Evolutionary conservation across 2,797 vertebrate species (phyloP).

Genomic region (Brachyalestes nurse): DNA sequence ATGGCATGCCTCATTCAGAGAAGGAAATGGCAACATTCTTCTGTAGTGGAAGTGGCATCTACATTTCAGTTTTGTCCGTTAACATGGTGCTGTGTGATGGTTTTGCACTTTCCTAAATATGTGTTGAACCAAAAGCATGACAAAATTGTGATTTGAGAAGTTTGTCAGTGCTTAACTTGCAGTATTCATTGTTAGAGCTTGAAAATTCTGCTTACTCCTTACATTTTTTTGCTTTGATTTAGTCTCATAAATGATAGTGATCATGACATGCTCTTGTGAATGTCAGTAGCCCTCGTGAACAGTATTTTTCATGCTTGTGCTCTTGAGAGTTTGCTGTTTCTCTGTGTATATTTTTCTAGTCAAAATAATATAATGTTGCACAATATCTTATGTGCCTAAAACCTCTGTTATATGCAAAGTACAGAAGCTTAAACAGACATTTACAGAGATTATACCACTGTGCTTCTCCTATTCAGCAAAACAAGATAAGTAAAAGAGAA

Average conservation of each 20-base stretch:
- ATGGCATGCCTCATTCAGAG: conserved; percentile 12
- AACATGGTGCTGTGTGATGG: conserved; percentile 44
- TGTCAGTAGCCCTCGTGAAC: conserved; percentile 62
- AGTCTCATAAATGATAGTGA: conserved; percentile 52
- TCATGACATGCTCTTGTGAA: conserved; percentile 63
- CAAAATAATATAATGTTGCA: conserved; percentile 71
- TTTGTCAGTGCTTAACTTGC: conserved; percentile 31
- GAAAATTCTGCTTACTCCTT: conserved; percentile 57
- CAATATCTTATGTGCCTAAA: conserved; percentile 80
- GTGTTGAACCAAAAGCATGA: conserved; percentile 61
- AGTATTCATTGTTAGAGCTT: conserved; percentile 60
- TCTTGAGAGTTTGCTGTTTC: conserved; percentile 65
- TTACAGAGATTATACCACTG: conserved; percentile 67
- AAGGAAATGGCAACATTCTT: conserved; percentile 14
- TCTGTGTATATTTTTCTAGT: conserved; percentile 76
- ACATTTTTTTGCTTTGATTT: conserved; percentile 57
- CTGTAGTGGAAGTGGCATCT: conserved; percentile 17
- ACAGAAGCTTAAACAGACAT: conserved; percentile 63
- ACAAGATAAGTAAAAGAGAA: conserved; percentile 35
- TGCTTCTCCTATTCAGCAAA: conserved; percentile 51
- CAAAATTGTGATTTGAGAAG: conserved; percentile 40
- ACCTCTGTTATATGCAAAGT: conserved; percentile 62
- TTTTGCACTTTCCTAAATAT: conserved; percentile 63
- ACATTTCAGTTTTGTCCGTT: conserved; percentile 30
- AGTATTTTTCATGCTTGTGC: conserved; percentile 62